These are phyloP conservation scores for Nycteola revayana DNA, from an alignment of 2,888 invertebrate species.

Conservation along the genomic window DNA sequence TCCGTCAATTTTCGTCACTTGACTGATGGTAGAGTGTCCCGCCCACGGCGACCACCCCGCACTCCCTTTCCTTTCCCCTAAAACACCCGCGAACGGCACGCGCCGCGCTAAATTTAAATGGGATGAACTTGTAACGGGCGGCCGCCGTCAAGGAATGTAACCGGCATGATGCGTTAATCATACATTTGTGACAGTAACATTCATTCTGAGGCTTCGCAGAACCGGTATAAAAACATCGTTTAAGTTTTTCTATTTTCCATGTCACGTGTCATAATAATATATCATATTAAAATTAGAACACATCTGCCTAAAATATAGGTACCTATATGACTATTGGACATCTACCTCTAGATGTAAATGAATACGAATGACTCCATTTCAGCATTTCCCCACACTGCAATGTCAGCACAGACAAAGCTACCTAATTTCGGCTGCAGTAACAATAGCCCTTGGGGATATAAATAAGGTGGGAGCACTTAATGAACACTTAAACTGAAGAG, in stretches of 20 bases:
- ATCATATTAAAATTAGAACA: conserved; percentile 13
- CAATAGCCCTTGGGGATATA: conserved; percentile 70
- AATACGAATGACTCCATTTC: conserved; percentile 32
- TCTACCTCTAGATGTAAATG: conserved; percentile 11
- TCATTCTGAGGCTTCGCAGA: conserved; percentile 58
- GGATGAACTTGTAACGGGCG: conserved; percentile 79
- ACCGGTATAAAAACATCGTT: conserved; percentile 47
- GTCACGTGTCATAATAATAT: conserved; percentile 8
- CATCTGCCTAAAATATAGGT: neutral
- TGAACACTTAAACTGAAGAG: conserved; percentile 73
- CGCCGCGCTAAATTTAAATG: conserved; percentile 81
- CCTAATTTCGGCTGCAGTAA: conserved; percentile 63
- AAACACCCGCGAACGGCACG: conserved; percentile 64
- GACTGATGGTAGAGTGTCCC: conserved; percentile 78
- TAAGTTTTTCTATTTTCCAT: conserved; percentile 28
- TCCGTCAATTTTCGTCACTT: conserved; percentile 83
- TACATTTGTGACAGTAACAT: conserved; percentile 76
- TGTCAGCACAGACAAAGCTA: conserved; percentile 70
- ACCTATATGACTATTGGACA: too few species aligned
- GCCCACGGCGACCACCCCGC: conserved; percentile 54
- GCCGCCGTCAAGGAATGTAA: conserved; percentile 68
- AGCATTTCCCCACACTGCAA: conserved; percentile 41
- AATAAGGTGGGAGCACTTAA: conserved; percentile 73
- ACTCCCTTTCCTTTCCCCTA: conserved; percentile 33
- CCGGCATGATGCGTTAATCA: conserved; percentile 74